Percentiles rank a stretch among this genome's conserved stretches.
Evolutionary conservation across 2,113 vertebrate species (phyloP).

Genomic region (Cyphomyrus discorhynchus): DNA sequence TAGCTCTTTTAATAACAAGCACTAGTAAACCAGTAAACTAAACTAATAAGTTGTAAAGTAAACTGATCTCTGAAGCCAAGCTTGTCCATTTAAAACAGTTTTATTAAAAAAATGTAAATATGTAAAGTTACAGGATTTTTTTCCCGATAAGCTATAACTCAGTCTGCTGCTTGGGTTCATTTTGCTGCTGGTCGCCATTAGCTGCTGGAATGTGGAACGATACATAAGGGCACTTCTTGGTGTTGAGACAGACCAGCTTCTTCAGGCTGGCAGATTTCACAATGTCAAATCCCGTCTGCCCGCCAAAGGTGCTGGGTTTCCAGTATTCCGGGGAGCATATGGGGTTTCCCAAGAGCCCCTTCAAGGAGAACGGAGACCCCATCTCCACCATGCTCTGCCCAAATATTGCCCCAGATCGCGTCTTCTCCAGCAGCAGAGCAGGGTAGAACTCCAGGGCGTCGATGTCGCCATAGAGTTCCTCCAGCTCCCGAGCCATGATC

Average conservation of each 20-base stretch:
- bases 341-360: conserved; percentile 90
- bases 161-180: conserved; percentile 24
- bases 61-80: background rate
- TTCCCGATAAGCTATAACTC: conserved; percentile 40
- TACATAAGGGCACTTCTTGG: conserved; percentile 79
- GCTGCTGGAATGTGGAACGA: conserved; percentile 63
- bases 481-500: conserved; percentile 66
- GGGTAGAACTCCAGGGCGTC: conserved; percentile 85
- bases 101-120: background rate
- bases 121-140: background rate
- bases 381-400: conserved; percentile 98
- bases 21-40: background rate
- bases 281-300: conserved; percentile 75
- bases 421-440: conserved; percentile 77
- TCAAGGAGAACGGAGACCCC: conserved; percentile 87
- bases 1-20: background rate
- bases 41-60: background rate
- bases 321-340: conserved; percentile 93
- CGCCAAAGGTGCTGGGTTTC: conserved; percentile 92
- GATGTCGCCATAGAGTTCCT: conserved; percentile 84
- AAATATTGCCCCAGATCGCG: conserved; percentile 66
- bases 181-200: background rate
- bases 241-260: conserved; percentile 84
- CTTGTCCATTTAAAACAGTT: background rate
- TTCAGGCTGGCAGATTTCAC: conserved; percentile 72